These are phyloP conservation scores for Amorpha juglandis DNA, from an alignment of 2,888 invertebrate genomes.

Conservation along the genomic window DNA sequence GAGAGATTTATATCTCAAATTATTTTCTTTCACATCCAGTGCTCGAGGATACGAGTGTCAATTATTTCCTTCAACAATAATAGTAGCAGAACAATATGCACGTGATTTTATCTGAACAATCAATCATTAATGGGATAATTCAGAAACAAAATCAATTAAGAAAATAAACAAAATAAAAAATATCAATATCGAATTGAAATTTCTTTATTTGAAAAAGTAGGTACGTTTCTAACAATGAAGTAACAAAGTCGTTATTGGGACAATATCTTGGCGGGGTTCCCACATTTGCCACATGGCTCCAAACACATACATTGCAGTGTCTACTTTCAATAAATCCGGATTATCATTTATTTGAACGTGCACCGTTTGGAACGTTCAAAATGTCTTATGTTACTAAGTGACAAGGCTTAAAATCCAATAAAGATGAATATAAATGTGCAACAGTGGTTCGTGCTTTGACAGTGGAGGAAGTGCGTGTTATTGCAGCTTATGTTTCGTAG, in stretches of 20 bases:
- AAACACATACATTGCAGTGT: conserved; percentile 59
- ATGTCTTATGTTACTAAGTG: conserved; percentile 52
- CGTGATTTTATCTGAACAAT: background rate
- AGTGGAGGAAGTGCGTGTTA: conserved; percentile 80
- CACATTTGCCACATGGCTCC: conserved; percentile 81
- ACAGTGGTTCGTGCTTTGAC: conserved; percentile 53
- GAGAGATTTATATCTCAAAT: background rate
- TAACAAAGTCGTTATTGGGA: conserved; percentile 78
- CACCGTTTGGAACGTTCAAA: conserved; percentile 46
- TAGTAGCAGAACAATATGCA: background rate
- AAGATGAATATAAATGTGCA: conserved; percentile 55
- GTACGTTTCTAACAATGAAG: conserved; percentile 68
- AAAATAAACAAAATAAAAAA: conserved; percentile 3
- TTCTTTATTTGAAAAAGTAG: conserved; percentile 42
- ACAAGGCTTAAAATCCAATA: conserved; percentile 60
- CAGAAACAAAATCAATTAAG: background rate
- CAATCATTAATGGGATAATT: background rate
- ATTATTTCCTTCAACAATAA: background rate
- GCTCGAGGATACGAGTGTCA: background rate
- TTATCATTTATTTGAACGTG: conserved; percentile 72
- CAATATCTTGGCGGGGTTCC: conserved; percentile 82
- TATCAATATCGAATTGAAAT: conserved; percentile 10
- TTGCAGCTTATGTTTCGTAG: conserved; percentile 81
- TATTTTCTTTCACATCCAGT: background rate
- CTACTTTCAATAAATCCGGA: conserved; percentile 81